These are phyloP conservation scores for Cephus cinctus DNA, from an alignment of 1,140 invertebrate genomes.

Conservation along the genomic window DNA sequence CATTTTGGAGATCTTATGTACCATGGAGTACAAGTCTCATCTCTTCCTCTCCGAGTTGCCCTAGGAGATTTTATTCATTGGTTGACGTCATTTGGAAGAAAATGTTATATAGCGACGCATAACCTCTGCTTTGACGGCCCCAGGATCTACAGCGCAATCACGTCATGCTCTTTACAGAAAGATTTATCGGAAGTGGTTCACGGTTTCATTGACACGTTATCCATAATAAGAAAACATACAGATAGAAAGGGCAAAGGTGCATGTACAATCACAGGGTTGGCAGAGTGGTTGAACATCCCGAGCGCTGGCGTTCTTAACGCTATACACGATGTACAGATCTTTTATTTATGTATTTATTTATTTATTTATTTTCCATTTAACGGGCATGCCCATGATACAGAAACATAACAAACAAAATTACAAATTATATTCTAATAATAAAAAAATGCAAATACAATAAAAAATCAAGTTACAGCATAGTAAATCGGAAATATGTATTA, in stretches of 20 bases:
- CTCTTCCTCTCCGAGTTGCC: background rate
- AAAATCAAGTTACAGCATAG: no score
- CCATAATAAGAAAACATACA: background rate
- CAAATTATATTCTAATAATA: no score
- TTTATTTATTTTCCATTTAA: no score
- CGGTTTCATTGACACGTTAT: conserved; percentile 12
- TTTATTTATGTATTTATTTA: no score
- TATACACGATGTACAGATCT: conserved; percentile 5
- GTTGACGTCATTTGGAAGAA: conserved; percentile 5
- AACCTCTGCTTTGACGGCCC: conserved; percentile 15
- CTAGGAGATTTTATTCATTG: conserved; percentile 5
- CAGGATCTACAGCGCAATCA: conserved; percentile 6
- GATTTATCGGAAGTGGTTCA: conserved; percentile 3
- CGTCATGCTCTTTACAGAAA: background rate
- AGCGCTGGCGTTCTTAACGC: conserved; percentile 11
- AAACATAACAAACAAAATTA: no score
- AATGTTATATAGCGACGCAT: conserved; percentile 5
- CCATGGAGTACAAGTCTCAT: conserved; percentile 8
- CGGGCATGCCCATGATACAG: no score
- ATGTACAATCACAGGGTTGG: conserved; percentile 10
- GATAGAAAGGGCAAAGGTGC: conserved; percentile 1
- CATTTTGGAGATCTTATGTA: conserved; percentile 8
- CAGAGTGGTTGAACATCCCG: conserved; percentile 9
- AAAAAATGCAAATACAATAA: no score
- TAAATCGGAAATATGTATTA: no score